phyloP scores from a whole-genome alignment of 1,140 invertebrate genomes.

The Chrysopa pallens region DNA sequence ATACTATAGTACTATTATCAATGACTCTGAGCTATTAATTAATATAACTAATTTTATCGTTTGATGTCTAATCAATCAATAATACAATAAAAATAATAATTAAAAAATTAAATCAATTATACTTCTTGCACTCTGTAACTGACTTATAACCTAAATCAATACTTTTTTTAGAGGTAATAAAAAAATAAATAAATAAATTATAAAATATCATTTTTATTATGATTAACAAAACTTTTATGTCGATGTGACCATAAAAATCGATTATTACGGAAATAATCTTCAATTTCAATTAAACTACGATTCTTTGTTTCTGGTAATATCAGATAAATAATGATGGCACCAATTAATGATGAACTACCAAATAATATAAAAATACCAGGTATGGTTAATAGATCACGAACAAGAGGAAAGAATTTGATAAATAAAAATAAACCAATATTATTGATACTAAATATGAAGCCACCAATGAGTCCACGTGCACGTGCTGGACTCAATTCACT shows the following conservation, averaged over 20 bases:
- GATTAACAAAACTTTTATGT: slow-evolving; percentile 7
- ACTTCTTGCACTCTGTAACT: no score
- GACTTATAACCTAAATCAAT: no score
- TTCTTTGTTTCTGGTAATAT: slow-evolving; percentile 71
- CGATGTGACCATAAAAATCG: slow-evolving; percentile 42
- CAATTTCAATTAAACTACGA: slow-evolving; percentile 56
- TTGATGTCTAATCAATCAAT: no score
- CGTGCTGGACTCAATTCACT: slow-evolving; percentile 49
- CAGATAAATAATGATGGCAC: slow-evolving; percentile 43
- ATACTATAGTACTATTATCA: no score
- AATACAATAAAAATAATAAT: no score
- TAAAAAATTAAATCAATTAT: no score
- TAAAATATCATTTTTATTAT: no score
- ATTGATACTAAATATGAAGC: slow-evolving; percentile 48
- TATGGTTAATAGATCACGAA: slow-evolving; percentile 35
- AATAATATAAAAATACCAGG: slow-evolving; percentile 49
- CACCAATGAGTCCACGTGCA: slow-evolving; percentile 26
- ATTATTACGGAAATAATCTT: slow-evolving; percentile 50
- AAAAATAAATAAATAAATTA: no score
- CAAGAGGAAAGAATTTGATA: slow-evolving; percentile 50
- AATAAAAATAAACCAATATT: slow-evolving; percentile 46
- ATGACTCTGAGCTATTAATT: no score
- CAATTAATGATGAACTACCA: slow-evolving; percentile 39
- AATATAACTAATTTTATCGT: no score
- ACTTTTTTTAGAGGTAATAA: no score